Evolutionary conservation across 1,140 invertebrate genomes (phyloP).

Genomic region (Solenopsis fugax): DNA sequence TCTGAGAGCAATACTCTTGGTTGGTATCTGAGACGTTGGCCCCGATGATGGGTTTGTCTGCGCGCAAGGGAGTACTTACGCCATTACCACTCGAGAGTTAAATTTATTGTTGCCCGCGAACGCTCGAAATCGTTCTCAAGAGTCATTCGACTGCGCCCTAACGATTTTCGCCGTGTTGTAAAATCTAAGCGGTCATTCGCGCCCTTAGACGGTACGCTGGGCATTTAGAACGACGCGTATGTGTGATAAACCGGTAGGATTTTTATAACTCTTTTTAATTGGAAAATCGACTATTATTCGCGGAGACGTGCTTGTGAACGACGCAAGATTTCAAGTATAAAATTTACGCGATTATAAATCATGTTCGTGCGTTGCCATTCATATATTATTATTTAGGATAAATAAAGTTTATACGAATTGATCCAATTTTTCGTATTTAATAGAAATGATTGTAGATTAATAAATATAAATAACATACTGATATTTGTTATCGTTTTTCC

Average conservation of each 20-base stretch:
- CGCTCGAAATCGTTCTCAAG: constrained; percentile 21
- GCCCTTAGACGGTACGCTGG: not conserved
- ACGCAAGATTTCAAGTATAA: not conserved
- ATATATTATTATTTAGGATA: not conserved
- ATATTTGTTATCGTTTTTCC: no score
- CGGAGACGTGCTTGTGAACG: not conserved
- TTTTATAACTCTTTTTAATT: constrained; percentile 9
- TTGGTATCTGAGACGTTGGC: constrained; percentile 19
- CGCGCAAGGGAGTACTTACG: constrained; percentile 20
- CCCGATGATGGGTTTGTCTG: constrained; percentile 56
- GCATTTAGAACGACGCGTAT: not conserved
- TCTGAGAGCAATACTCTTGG: constrained; percentile 16
- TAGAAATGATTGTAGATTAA: not conserved
- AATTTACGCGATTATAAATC: no score
- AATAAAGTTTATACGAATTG: not conserved
- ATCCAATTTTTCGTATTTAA: not conserved
- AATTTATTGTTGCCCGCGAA: constrained; percentile 63
- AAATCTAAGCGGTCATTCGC: constrained; percentile 28
- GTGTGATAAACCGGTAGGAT: constrained; percentile 1
- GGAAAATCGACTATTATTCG: not conserved
- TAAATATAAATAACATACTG: not conserved
- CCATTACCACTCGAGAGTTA: constrained; percentile 43
- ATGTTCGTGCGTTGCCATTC: not conserved
- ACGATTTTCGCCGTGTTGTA: constrained; percentile 45
- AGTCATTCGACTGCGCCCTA: constrained; percentile 41